Base-by-base conservation (phyloP, 2,797 vertebrate genomes). In the Liparis tanakae region DNA sequence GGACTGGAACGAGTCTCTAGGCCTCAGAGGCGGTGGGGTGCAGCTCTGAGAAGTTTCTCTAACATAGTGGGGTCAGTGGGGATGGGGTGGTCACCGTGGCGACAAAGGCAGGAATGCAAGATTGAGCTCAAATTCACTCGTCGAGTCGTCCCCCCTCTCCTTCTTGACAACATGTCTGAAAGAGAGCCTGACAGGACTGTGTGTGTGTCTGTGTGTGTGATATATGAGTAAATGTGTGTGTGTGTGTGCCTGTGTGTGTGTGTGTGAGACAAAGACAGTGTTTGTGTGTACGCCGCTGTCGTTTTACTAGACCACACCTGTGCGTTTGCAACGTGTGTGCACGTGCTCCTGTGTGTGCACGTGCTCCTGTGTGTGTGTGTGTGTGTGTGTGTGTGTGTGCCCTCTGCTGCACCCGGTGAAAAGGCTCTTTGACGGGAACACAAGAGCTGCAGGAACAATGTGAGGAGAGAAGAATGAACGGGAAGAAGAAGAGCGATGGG, bases 31-130 rank as follows among this genome's bases (percentile, higher is more conserved):
- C 43, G 25, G 25, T 15, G 67, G 82, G 78, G 68, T 67, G 44
- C 67, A 79, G 43, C 59, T 71, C 20, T 39, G 61, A 43, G 17
- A 6, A 22, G 25, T 71, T 43, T 36, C 36, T 25, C 54, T 34
- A 53, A 54, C 10, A 46, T 10, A 4, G 30, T 0, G 51, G 20
- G 70, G n/a, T 64, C 22, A 39, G 33, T 60, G 67, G 78, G 80
- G 76, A 74, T 57, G 79, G 76, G 67, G 59, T 20, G 13, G 85
- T 92, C 77, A 17, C 86, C 85, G 89, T 84, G 89, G 93, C 77
- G 85, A 94, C 82, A 67, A 75, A 77, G 63, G 63, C 33, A 90
- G 76, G 92, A 94, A 94, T 93, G 91, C 71, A 56, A 89, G 83
- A 59, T 57, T 46, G 79, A 62, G 64, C 82, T 88, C 75, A 79